Conservation (phyloP, 1,140 invertebrate genomes). For the Drosophila saltans region DNA sequence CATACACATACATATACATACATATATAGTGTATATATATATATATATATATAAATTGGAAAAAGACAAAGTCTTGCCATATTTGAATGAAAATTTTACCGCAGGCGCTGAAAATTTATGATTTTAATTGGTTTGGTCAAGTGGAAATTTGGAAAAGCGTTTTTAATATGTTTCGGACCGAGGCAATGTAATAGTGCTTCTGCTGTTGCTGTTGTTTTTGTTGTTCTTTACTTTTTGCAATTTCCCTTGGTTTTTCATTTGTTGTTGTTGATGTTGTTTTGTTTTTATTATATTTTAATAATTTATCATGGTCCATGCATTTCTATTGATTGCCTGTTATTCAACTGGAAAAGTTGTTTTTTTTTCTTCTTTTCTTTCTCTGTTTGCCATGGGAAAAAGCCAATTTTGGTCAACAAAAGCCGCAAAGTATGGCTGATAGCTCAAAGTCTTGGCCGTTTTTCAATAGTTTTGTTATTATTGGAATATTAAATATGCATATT, state of each 20-base stretch:
- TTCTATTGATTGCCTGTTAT: conserved; percentile 68
- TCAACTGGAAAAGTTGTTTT: conserved; percentile 50
- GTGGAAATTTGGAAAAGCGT: conserved; percentile 70
- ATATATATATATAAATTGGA: conserved; percentile 7
- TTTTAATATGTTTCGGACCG: conserved; percentile 50
- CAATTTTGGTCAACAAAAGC: conserved; percentile 23
- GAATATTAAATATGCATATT: conserved; percentile 8
- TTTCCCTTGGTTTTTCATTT: conserved; percentile 13
- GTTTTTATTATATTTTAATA: conserved; percentile 57
- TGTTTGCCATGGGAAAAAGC: conserved; percentile 11
- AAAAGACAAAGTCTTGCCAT: conserved; percentile 48
- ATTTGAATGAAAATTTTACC: conserved; percentile 70
- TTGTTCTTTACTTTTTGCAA: conserved; percentile 32
- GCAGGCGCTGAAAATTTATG: conserved; percentile 70
- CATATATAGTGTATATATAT: background rate
- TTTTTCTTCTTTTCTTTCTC: background rate
- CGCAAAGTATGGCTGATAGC: conserved; percentile 36
- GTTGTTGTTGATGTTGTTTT: conserved; percentile 22
- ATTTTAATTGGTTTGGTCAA: conserved; percentile 80
- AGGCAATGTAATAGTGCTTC: background rate
- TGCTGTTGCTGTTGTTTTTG: conserved; percentile 33
- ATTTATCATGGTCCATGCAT: conserved; percentile 46
- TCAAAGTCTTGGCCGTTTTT: conserved; percentile 9
- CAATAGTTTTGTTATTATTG: conserved; percentile 3
- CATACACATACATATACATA: background rate